Base-by-base conservation (phyloP, 2,888 invertebrate genomes). In the Limnephilus auricula region DNA sequence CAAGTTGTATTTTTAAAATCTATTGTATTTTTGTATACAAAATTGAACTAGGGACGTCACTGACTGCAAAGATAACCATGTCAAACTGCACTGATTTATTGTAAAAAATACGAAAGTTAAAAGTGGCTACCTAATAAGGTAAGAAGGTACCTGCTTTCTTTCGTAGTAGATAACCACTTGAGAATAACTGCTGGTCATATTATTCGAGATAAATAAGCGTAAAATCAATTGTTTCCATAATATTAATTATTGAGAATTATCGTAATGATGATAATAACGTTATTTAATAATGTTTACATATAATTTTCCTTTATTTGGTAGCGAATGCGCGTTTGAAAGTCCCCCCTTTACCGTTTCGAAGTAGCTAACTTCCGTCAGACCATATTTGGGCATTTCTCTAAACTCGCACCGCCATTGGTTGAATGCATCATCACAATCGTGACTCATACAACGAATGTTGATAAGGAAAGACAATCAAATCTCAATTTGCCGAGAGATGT, bases 351-450 rank as follows among this genome's bases (percentile, higher is more conserved):
- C 90, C 25, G 10, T n/a, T 32, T 25, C 79, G 84, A 84, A 84
- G 89, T 84, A 65, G 65, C 25, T 34, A 40, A 89, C 91, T 95
- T 95, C 95, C 95, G 95, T 94, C 96, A 95, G 95, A 95, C 97
- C 97, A 95, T 96, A 96, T 96, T 97, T 95, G 97, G 97, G 95
- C 96, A 97, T 97, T 96, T 96, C 95, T 95, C 95, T 94, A 95
- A 96, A 95, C 95, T 95, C 94, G 94, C 94, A 94, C 94, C 94
- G 94, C 95, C 95, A 97, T 97, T 97, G 96, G 97, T 94, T 94
- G 94, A 94, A 94, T 93, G 87, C 95, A 94, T 94, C 94, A 94
- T 95, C 95, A 95, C 40, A 80, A 25, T 85, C 85, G 80, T 91
- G 91, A 91, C 89, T 91, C 91, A 91, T 85, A 79, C 37, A 40